Evolutionary conservation across 2,113 vertebrate species (phyloP).

Genomic region (Esox niger): DNA sequence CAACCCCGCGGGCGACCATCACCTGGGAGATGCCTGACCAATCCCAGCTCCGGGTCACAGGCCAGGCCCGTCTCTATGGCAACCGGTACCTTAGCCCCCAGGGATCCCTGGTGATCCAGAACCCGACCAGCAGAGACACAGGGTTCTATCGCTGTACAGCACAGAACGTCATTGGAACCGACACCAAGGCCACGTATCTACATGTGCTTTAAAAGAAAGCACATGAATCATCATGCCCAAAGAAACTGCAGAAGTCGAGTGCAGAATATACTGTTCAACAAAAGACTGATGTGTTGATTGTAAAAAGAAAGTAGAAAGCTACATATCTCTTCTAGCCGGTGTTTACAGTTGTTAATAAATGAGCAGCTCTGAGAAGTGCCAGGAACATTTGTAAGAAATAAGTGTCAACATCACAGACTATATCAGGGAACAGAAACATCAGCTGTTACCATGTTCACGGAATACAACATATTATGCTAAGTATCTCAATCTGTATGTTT

Average conservation of each 20-base stretch:
- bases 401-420: slow-evolving; percentile 6
- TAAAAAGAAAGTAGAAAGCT: slow-evolving; percentile 12
- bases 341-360: background rate
- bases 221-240: slow-evolving; percentile 46
- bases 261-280: slow-evolving; percentile 56
- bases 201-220: slow-evolving; percentile 81
- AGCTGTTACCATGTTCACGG: background rate
- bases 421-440: slow-evolving; percentile 29
- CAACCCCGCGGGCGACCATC: slow-evolving; percentile 83
- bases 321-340: background rate
- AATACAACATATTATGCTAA: background rate
- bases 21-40: slow-evolving; percentile 89
- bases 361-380: background rate
- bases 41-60: slow-evolving; percentile 72
- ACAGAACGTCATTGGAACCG: slow-evolving; percentile 85
- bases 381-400: background rate
- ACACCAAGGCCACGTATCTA: slow-evolving; percentile 87
- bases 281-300: slow-evolving; percentile 26
- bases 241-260: slow-evolving; percentile 65
- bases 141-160: slow-evolving; percentile 92
- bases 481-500: background rate
- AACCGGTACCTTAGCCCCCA: slow-evolving; percentile 87
- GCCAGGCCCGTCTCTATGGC: slow-evolving; percentile 81
- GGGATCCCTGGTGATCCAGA: slow-evolving; percentile 85
- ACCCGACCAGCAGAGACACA: slow-evolving; percentile 76